Evolutionary conservation across 2,797 vertebrate genomes (phyloP).

Genomic region (Coregonus sp.): DNA sequence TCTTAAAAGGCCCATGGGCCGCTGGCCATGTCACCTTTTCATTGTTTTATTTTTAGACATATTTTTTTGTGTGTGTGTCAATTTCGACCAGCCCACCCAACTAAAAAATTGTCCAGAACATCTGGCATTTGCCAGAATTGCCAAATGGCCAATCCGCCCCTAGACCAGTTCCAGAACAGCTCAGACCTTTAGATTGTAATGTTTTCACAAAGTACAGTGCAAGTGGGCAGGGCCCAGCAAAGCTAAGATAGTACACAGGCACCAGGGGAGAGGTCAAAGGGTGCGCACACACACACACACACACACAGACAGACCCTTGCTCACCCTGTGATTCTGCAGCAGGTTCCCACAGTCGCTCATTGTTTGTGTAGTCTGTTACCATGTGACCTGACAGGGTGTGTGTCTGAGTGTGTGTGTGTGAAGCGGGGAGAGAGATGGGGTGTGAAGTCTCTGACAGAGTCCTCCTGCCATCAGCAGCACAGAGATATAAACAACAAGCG

Average conservation of each 20-base stretch:
- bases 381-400: conserved; percentile 21
- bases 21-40: too few relatives aligned
- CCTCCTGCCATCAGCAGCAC: conserved; percentile 42
- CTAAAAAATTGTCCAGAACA: too few relatives aligned
- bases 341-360: conserved; percentile 41
- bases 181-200: not conserved
- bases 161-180: not conserved
- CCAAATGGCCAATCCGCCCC: too few relatives aligned
- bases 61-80: too few relatives aligned
- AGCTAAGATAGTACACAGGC: not conserved
- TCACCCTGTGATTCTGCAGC: conserved; percentile 17
- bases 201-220: too few relatives aligned
- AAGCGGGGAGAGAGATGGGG: conserved; percentile 55
- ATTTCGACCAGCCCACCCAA: too few relatives aligned
- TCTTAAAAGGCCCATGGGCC: too few relatives aligned
- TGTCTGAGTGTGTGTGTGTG: conserved; percentile 14
- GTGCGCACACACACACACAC: conserved; percentile 11
- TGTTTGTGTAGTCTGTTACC: conserved; percentile 31
- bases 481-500: conserved; percentile 1
- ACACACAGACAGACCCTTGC: not conserved
- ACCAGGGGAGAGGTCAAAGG: conserved; percentile 6
- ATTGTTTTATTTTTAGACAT: too few relatives aligned
- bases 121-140: too few relatives aligned
- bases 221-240: not conserved
- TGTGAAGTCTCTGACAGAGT: conserved; percentile 59